These are phyloP conservation scores for Tenthredo amoena DNA, from an alignment of 2,888 invertebrate genomes.

Conservation along the genomic window DNA sequence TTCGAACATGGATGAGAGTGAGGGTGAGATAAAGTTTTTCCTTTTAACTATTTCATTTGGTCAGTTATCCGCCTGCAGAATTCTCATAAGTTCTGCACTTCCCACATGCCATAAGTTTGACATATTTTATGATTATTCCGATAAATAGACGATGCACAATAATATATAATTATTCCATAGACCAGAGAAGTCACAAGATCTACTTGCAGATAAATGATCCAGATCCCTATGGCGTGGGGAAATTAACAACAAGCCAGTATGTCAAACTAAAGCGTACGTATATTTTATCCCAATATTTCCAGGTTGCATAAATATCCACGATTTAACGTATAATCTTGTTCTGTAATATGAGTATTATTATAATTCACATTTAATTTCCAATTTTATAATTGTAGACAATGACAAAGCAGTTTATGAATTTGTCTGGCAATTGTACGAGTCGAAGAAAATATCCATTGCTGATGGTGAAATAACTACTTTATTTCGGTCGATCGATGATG, in stretches of 20 bases:
- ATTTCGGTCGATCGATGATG: constrained; percentile 7
- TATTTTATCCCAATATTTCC: background rate
- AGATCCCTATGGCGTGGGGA: background rate
- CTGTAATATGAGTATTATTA: background rate
- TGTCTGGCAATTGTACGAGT: background rate
- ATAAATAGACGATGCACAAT: too few species aligned
- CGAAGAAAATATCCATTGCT: background rate
- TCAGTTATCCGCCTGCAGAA: too few species aligned
- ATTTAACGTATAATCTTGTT: background rate
- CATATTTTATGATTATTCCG: background rate
- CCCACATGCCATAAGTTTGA: background rate
- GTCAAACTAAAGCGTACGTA: constrained; percentile 16
- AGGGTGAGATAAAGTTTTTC: too few species aligned
- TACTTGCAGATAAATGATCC: background rate
- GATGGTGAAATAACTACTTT: background rate
- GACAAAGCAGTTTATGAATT: background rate
- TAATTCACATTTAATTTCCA: background rate
- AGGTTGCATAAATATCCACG: too few species aligned
- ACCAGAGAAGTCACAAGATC: background rate
- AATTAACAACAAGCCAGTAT: background rate
- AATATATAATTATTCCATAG: background rate
- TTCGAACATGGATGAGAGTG: too few species aligned
- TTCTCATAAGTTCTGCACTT: background rate
- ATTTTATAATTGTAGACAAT: constrained; percentile 1
- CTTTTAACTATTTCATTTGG: too few species aligned